Evolutionary conservation across 2,888 invertebrate genomes (phyloP), one percentile per base, ranked within the genome.

Genomic region (Cotesia congregata): DNA sequence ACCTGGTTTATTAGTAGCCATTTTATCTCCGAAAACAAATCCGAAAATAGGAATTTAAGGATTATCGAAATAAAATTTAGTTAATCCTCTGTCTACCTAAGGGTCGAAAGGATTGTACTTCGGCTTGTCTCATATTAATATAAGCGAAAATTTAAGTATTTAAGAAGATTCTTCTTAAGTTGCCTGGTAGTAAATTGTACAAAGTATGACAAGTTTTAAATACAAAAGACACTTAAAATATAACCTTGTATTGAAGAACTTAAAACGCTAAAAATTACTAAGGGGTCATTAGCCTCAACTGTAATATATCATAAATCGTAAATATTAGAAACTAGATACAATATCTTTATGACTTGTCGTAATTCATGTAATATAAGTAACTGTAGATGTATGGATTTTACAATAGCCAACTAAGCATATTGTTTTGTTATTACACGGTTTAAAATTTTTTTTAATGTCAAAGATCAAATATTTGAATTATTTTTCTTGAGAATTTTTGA

Each of bases 341-440:
- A 50, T 50, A 50, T 50, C 50, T 50, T 50, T 50, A 50, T 50
- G 50, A 50, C 50, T 50, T 50, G 50, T 50, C 50, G 50, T 50
- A 50, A 50, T 50, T 50, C 50, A 50, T 50, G 12, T 50, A 12
- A 9, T 50, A 12, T 50, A 12, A 7, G 50, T 50, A 12, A 12
- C 50, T 50, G 12, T 50, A 50, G 50, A 50, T 50, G 9, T 50
- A 50, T 50, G 12, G 50, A 50, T 50, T 50, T 50, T 12, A 50
- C 50, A 50, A 50, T 50, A 50, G 50, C 7, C 50, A 50, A 12
- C 50, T 30, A 4, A 50, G 7, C 50, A 12, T 50, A 50, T 50
- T 50, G 50, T 50, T 12, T 50, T 50, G 50, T 50, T 50, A 50
- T 7, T 3, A 50, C 50, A 50, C 50, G 6, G 4, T 50, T 50